Base-by-base conservation (phyloP, 2,888 invertebrate genomes). In the Dicycla oo region DNA sequence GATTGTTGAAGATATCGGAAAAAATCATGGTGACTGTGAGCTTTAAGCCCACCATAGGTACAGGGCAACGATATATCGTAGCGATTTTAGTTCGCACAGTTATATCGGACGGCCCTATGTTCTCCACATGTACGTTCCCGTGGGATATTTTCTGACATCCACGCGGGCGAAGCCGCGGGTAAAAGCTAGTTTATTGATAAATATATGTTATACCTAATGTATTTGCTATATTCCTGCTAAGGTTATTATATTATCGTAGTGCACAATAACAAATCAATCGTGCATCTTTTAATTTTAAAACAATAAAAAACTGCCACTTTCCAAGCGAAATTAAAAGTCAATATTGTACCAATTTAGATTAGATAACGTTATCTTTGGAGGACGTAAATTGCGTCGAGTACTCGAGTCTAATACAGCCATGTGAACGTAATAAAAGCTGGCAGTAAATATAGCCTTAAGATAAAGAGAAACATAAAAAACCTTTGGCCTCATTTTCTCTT, bases 391-490 rank as follows among this genome's bases (percentile, higher is more conserved):
- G 60, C 51, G 26, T 68, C 30, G 26, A 30, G 30, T 30, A 30
- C 30, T 30, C 30, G 30, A 60, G 13, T 40, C 51, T 65, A 77
- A 68, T 53, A 56, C 34, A 56, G 38, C 54, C 61, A 69, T 70
- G 53, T 63, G 57, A 73, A 57, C 34, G 64, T 61, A 67, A 72
- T 83, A 77, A 66, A 83, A 71, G n/a, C 62, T 54, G 61, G 38
- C 38, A 63, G n/a, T 64, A 72, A 58, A 73, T 47, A 61, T 62
- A 38, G 51, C 57, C 45, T 26, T 15, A 49, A 38, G 38, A 4
- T 38, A 38, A 15, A 49, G 23, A 18, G 23, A 23, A n/a, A 45
- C 53, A 65, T 53, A 68, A 72, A 75, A 75, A n/a, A 67, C 23
- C 7, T 71, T 58, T 80, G 57, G 51, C 69, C 66, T 64, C 61